Conservation (phyloP, 2,113 vertebrate species). For the Ageneiosus marmoratus region DNA sequence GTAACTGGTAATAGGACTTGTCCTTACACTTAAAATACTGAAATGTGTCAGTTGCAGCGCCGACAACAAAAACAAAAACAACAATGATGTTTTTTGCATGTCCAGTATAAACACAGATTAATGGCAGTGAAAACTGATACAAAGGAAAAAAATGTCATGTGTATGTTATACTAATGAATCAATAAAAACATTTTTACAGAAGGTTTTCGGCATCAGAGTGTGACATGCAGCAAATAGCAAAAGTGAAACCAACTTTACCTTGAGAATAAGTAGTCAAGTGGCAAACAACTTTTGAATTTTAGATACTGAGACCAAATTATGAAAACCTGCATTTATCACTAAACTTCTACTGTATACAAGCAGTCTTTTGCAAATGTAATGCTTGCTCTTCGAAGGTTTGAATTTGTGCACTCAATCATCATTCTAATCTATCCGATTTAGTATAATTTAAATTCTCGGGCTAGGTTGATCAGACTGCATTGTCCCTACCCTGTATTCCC, state of each 20-base stretch:
- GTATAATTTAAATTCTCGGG: neutral
- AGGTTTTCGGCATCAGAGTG: too few species aligned
- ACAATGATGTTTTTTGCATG: too few species aligned
- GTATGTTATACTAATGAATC: neutral
- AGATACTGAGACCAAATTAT: neutral
- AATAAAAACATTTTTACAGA: too few species aligned
- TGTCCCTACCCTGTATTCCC: neutral
- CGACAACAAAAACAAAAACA: too few species aligned
- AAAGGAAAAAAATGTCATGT: neutral
- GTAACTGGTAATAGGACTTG: too few species aligned
- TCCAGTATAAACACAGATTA: neutral
- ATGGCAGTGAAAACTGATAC: neutral
- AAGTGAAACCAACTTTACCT: neutral
- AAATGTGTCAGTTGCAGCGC: too few species aligned
- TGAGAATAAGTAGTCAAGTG: neutral
- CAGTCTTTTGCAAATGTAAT: neutral
- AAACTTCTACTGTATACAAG: neutral
- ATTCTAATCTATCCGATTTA: neutral
- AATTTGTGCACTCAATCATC: neutral
- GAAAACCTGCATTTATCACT: neutral
- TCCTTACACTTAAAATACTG: too few species aligned
- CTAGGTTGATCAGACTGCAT: neutral
- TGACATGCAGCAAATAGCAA: neutral
- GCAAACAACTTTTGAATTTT: neutral
- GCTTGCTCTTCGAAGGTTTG: neutral